A percentile compares a stretch with the other conserved stretches of the same genome.
Conservation (phyloP, 2,797 vertebrate genomes). For the Tympanoctomys barrerae region DNA sequence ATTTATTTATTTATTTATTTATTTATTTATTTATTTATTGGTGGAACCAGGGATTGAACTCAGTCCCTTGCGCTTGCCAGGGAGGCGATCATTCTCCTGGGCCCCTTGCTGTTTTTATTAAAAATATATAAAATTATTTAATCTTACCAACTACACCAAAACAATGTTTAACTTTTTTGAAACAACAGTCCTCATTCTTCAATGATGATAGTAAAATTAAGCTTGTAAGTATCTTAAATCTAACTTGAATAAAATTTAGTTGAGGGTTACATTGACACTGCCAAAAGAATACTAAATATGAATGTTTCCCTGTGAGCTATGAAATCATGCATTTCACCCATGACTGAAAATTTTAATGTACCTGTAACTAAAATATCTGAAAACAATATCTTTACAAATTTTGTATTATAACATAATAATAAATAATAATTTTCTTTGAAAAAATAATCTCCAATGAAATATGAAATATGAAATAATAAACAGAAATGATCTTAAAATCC, state of each 20-base stretch:
- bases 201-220: background rate
- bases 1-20: too few species aligned
- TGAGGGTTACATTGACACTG: background rate
- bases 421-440: constrained; percentile 22
- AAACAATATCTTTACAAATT: background rate
- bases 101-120: too few species aligned
- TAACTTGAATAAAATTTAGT: constrained; percentile 22
- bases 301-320: constrained; percentile 7
- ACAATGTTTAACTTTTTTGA: constrained; percentile 4
- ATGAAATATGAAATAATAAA: constrained; percentile 32
- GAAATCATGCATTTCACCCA: constrained; percentile 39
- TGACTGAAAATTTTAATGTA: background rate
- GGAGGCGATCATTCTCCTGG: too few species aligned
- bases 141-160: constrained; percentile 20
- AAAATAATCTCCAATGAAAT: constrained; percentile 17
- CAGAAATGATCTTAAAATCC: constrained; percentile 37
- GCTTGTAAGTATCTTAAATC: constrained; percentile 2
- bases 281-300: constrained; percentile 18
- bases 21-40: too few species aligned
- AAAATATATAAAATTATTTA: constrained; percentile 44
- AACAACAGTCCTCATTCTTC: background rate
- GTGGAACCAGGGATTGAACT: too few species aligned
- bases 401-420: constrained; percentile 10
- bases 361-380: constrained; percentile 12
- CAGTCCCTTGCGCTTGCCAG: too few species aligned